phyloP scores from a whole-genome alignment of 2,888 invertebrate genomes.

The Odontocolon sp. region DNA sequence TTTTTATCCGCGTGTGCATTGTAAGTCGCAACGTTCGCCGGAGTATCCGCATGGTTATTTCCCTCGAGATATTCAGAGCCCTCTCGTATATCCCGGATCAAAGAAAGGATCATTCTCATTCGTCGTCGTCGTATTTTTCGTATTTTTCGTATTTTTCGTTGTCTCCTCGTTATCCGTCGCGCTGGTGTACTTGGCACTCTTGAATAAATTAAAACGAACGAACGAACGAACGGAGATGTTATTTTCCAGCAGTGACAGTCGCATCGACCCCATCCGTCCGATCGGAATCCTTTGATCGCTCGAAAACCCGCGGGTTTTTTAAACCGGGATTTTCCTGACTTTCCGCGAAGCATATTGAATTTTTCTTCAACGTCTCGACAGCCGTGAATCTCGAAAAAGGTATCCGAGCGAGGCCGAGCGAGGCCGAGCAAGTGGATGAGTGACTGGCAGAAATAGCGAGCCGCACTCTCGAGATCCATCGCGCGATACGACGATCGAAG shows the following conservation, averaged over 20 bases:
- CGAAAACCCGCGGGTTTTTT: slow-evolving; percentile 72
- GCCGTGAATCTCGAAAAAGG: no score
- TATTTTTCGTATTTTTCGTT: slow-evolving; percentile 19
- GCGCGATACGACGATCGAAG: no score
- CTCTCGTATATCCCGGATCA: slow-evolving; percentile 53
- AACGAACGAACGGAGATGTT: slow-evolving; percentile 39
- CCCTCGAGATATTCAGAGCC: slow-evolving; percentile 56
- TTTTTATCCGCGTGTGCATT: slow-evolving; percentile 3
- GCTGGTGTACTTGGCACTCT: not conserved
- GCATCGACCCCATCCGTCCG: slow-evolving; percentile 72
- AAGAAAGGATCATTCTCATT: slow-evolving; percentile 50
- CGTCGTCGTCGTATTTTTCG: slow-evolving; percentile 3
- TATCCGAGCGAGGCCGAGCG: no score
- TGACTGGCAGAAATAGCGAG: no score
- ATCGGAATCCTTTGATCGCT: slow-evolving; percentile 72
- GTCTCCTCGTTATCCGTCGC: not conserved
- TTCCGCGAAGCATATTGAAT: no score
- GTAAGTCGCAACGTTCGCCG: slow-evolving; percentile 34
- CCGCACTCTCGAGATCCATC: no score
- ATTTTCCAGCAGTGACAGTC: no score
- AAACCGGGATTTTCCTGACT: no score
- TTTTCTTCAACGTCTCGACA: no score
- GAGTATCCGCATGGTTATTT: slow-evolving; percentile 42
- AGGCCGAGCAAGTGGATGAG: no score
- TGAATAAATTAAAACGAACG: slow-evolving; percentile 56